Percentiles rank a stretch among this genome's conserved stretches.
phyloP scores from a whole-genome alignment of 1,140 invertebrate genomes.

The Lordiphosa clarofinis region DNA sequence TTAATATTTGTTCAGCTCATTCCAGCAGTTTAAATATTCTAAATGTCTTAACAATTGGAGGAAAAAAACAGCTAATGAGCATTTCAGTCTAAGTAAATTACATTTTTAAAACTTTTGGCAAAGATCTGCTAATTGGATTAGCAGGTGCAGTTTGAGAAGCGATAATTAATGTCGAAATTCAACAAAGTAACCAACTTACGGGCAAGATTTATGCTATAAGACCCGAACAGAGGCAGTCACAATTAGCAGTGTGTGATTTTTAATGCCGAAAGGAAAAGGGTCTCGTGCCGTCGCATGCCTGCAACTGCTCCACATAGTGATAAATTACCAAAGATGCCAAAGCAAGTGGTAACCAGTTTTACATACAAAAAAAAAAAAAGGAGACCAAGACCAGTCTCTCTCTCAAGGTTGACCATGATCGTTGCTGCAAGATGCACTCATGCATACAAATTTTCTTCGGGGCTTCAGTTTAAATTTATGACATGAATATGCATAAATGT shows the following conservation, averaged over 20 bases:
- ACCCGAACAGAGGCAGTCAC: conserved; percentile 20
- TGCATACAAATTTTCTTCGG: conserved; percentile 52
- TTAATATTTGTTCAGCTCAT: too few species aligned
- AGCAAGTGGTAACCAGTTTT: conserved; percentile 53
- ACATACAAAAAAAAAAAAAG: neutral
- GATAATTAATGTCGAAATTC: conserved; percentile 2
- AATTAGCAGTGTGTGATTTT: conserved; percentile 46
- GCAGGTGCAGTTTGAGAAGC: neutral
- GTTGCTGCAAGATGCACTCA: conserved; percentile 55
- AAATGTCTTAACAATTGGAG: too few species aligned
- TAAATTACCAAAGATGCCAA: conserved; percentile 37
- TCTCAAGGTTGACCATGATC: conserved; percentile 62
- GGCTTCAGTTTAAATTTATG: conserved; percentile 57
- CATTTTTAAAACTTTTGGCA: too few species aligned
- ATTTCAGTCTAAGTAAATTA: too few species aligned
- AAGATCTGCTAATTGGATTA: too few species aligned
- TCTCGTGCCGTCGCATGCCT: conserved; percentile 41
- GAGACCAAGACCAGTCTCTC: conserved; percentile 14
- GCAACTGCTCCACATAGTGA: conserved; percentile 39
- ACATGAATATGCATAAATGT: conserved; percentile 76
- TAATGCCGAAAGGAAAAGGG: conserved; percentile 36
- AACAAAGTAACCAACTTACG: conserved; percentile 3
- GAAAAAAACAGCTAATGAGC: too few species aligned
- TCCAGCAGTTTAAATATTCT: too few species aligned
- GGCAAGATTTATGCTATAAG: conserved; percentile 29